Percentiles rank a stretch among this genome's conserved stretches.
phyloP scores from a whole-genome alignment of 2,113 vertebrate species.

The Tachysurus fulvidraco region DNA sequence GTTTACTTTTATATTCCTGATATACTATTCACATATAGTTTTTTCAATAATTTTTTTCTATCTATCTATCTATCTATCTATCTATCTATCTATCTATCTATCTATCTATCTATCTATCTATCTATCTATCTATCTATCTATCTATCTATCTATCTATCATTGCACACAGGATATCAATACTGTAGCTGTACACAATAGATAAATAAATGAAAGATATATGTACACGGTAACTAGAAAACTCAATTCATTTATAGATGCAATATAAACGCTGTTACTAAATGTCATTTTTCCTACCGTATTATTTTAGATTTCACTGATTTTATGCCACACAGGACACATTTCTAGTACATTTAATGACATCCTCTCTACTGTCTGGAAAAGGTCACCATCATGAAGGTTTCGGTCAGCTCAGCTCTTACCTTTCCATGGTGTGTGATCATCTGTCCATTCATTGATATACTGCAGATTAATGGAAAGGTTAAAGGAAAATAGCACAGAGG shows the following conservation, averaged over 20 bases:
- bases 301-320: conserved; percentile 35
- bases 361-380: conserved; percentile 61
- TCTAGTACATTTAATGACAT: conserved; percentile 38
- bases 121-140: too few relatives aligned
- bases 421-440: conserved; percentile 63
- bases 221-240: not conserved
- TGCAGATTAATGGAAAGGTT: conserved; percentile 65
- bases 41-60: too few relatives aligned
- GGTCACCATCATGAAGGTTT: conserved; percentile 65
- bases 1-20: not conserved
- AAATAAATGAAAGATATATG: not conserved
- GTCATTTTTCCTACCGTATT: conserved; percentile 12
- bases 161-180: not conserved
- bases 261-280: not conserved
- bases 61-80: too few relatives aligned
- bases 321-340: conserved; percentile 3
- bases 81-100: too few relatives aligned
- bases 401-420: conserved; percentile 62
- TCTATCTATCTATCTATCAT: not conserved
- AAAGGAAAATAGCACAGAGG: conserved; percentile 35
- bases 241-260: not conserved
- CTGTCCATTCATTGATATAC: conserved; percentile 66
- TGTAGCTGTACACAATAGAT: not conserved
- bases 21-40: conserved; percentile 3
- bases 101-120: too few relatives aligned